Percentiles rank a stretch among this genome's conserved stretches.
These are phyloP conservation scores for Heterotilapia buettikoferi DNA, from an alignment of 2,113 vertebrate genomes.

Conservation along the genomic window DNA sequence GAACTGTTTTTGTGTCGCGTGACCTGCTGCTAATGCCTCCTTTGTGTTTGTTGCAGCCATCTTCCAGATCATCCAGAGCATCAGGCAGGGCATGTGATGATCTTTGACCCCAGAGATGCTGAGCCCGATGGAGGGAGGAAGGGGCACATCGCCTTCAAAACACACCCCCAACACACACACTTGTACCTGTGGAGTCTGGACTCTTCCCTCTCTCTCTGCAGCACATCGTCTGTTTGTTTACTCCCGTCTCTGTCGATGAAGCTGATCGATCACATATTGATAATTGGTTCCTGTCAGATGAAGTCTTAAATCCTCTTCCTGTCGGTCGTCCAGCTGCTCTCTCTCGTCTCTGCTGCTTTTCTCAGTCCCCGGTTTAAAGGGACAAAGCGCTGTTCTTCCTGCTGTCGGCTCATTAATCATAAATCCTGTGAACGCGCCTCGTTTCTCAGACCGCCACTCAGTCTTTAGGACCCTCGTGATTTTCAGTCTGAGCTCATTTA, in stretches of 20 bases:
- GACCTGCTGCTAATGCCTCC: not conserved
- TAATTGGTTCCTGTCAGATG: constrained; percentile 13
- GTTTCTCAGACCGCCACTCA: not conserved
- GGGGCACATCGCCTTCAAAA: not conserved
- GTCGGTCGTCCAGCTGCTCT: not conserved
- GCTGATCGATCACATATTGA: constrained; percentile 6
- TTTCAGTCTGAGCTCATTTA: not conserved
- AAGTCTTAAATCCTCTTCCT: constrained; percentile 30
- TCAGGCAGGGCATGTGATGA: constrained; percentile 75
- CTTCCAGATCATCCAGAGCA: constrained; percentile 81
- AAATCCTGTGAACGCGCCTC: not conserved
- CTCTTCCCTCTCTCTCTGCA: not conserved
- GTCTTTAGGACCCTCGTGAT: not conserved
- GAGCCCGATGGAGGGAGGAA: not conserved
- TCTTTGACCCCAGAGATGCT: not conserved
- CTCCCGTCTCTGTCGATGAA: not conserved
- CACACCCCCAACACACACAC: not conserved
- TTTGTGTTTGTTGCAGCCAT: constrained; percentile 62
- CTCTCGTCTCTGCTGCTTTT: not conserved
- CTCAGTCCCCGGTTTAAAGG: not conserved
- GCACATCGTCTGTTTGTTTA: not conserved
- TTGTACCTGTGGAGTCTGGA: constrained; percentile 18
- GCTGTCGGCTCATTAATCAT: not conserved
- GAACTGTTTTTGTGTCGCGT: accelerated
- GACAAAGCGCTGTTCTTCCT: not conserved